A percentile compares a stretch with the other conserved stretches of the same genome.
phyloP scores from a whole-genome alignment of 2,888 invertebrate genomes.

The Drosophila merina region DNA sequence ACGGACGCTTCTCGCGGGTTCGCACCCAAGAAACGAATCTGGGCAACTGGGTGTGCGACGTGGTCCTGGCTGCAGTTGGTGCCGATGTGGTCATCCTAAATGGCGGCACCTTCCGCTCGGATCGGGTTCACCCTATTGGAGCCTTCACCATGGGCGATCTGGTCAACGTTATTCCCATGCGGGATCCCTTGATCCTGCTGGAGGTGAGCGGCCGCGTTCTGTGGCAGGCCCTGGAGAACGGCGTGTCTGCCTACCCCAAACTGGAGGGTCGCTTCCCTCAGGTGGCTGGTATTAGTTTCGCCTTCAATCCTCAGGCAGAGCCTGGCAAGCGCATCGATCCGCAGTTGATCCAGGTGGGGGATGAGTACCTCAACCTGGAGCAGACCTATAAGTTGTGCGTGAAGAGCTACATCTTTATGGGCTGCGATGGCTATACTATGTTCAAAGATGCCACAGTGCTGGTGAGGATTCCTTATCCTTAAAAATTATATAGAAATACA shows the following conservation, averaged over 20 bases:
- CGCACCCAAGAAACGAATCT: slow-evolving; percentile 94
- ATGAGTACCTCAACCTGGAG: slow-evolving; percentile 90
- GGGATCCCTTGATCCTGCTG: slow-evolving; percentile 92
- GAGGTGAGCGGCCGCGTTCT: slow-evolving; percentile 89
- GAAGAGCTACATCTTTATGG: slow-evolving; percentile 91
- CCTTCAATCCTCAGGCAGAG: slow-evolving; percentile 89
- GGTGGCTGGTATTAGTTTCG: slow-evolving; percentile 90
- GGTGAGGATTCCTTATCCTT: slow-evolving; percentile 84
- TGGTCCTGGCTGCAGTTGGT: slow-evolving; percentile 92
- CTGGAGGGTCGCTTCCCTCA: slow-evolving; percentile 95
- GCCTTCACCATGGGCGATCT: slow-evolving; percentile 93
- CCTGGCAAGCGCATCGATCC: slow-evolving; percentile 89
- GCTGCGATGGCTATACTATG: slow-evolving; percentile 94
- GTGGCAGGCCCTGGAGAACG: slow-evolving; percentile 91
- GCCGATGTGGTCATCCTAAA: slow-evolving; percentile 94
- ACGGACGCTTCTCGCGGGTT: slow-evolving; percentile 92
- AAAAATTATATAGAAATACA: background rate
- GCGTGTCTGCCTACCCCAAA: slow-evolving; percentile 93
- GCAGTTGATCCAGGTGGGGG: slow-evolving; percentile 91
- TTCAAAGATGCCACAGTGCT: slow-evolving; percentile 90
- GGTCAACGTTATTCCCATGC: slow-evolving; percentile 92
- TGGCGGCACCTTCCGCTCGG: slow-evolving; percentile 86
- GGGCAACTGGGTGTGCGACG: slow-evolving; percentile 93
- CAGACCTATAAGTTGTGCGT: slow-evolving; percentile 91
- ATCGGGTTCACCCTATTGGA: slow-evolving; percentile 89